phyloP scores from a whole-genome alignment of 1,140 invertebrate species.

The Eriocheir sinensis region DNA sequence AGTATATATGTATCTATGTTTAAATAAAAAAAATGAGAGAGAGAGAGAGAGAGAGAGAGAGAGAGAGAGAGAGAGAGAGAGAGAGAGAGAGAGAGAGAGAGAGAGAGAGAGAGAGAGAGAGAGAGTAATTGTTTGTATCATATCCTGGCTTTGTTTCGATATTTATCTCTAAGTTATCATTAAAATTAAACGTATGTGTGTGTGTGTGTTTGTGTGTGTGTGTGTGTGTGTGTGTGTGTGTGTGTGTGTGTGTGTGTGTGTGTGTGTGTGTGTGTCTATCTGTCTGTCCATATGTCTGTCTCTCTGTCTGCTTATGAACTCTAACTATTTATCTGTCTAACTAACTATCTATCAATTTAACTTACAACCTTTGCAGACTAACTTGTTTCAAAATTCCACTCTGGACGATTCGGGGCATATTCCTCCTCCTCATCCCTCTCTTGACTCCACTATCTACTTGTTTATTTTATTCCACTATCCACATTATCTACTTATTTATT shows the following conservation, averaged over 20 bases:
- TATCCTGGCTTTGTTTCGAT: too few relatives aligned
- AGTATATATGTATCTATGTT: too few relatives aligned
- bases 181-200: not conserved
- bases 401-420: too few relatives aligned
- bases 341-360: too few relatives aligned
- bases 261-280: not conserved
- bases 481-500: too few relatives aligned
- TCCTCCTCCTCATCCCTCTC: not conserved
- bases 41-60: constrained; percentile 29
- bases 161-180: not conserved
- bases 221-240: not conserved
- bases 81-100: not conserved
- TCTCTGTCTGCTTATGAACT: too few relatives aligned
- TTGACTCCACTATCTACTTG: not conserved
- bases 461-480: not conserved
- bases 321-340: too few relatives aligned
- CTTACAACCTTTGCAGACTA: too few relatives aligned
- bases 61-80: not conserved
- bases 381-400: too few relatives aligned
- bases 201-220: not conserved
- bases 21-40: not conserved
- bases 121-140: too few relatives aligned
- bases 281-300: not conserved
- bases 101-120: not conserved
- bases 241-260: not conserved